A percentile compares a stretch with the other conserved stretches of the same genome.
These are phyloP conservation scores for Drosophila aff. DNA, from an alignment of 1,140 invertebrate genomes.

Conservation along the genomic window DNA sequence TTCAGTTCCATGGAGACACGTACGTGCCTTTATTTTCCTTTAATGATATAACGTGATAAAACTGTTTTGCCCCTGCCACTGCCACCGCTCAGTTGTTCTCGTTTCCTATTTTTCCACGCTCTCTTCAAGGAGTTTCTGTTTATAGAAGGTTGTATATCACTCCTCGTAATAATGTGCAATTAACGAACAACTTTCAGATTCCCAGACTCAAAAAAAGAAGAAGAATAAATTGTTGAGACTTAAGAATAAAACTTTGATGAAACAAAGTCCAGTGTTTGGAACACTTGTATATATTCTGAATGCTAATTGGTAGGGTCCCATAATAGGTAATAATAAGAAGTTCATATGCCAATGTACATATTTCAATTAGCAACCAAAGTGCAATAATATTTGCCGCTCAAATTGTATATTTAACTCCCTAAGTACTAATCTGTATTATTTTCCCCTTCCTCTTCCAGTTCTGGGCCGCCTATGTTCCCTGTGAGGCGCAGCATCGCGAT, in stretches of 20 bases:
- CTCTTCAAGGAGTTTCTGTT: constrained; percentile 20
- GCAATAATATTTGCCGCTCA: background rate
- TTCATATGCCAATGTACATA: background rate
- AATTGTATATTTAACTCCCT: background rate
- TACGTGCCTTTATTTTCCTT: constrained; percentile 73
- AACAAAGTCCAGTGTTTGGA: background rate
- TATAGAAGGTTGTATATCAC: constrained; percentile 31
- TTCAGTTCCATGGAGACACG: constrained; percentile 60
- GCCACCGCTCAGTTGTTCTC: constrained; percentile 10
- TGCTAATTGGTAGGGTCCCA: background rate
- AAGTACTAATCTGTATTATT: background rate
- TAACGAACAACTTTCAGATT: constrained; percentile 39
- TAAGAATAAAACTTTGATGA: background rate
- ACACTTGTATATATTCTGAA: background rate
- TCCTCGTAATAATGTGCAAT: constrained; percentile 39
- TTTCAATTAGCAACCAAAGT: background rate
- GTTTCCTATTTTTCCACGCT: background rate
- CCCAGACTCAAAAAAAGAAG: constrained; percentile 6
- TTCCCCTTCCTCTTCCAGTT: constrained; percentile 87
- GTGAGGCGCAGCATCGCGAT: constrained; percentile 92
- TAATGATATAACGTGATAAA: constrained; percentile 76
- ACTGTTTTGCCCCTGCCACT: constrained; percentile 21
- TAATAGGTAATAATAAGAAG: background rate
- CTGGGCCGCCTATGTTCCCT: constrained; percentile 95
- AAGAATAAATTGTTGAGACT: constrained; percentile 19